phyloP scores from a whole-genome alignment of 30 jellyfish, hydroid and myxozoan species.

The Aurelia coerulea region DNA sequence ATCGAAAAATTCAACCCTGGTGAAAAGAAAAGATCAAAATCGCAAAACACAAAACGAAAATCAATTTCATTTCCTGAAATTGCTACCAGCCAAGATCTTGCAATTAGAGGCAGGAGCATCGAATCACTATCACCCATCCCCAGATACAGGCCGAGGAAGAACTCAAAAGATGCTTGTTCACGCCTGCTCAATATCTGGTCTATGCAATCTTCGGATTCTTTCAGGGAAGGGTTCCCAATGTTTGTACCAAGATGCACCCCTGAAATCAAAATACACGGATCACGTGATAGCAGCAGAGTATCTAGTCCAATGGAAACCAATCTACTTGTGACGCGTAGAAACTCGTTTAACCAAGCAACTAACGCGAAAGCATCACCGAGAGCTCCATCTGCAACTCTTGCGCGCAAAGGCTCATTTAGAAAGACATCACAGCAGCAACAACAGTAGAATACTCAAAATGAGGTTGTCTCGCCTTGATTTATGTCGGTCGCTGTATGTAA shows the following conservation, averaged over 20 bases:
- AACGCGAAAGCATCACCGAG: too few species aligned
- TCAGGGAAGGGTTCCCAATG: conserved; percentile 33
- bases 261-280: not conserved
- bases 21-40: not conserved
- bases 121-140: not conserved
- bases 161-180: conserved; percentile 42
- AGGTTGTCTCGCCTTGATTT: too few species aligned
- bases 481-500: too few species aligned
- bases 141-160: not conserved
- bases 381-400: too few species aligned
- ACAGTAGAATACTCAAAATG: too few species aligned
- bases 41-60: not conserved
- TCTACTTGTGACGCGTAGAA: too few species aligned
- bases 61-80: not conserved
- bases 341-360: too few species aligned
- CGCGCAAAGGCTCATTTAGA: too few species aligned
- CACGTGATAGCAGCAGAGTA: conserved; percentile 6
- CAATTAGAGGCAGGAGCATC: not conserved
- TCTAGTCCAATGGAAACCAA: not conserved
- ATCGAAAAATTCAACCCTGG: not conserved
- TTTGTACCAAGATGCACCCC: not conserved
- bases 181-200: conserved; percentile 31
- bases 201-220: conserved; percentile 27
- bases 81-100: not conserved
- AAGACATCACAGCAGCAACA: too few species aligned